These are phyloP conservation scores for Lithophane ornitopus DNA, from an alignment of 2,888 invertebrate genomes.

Conservation along the genomic window DNA sequence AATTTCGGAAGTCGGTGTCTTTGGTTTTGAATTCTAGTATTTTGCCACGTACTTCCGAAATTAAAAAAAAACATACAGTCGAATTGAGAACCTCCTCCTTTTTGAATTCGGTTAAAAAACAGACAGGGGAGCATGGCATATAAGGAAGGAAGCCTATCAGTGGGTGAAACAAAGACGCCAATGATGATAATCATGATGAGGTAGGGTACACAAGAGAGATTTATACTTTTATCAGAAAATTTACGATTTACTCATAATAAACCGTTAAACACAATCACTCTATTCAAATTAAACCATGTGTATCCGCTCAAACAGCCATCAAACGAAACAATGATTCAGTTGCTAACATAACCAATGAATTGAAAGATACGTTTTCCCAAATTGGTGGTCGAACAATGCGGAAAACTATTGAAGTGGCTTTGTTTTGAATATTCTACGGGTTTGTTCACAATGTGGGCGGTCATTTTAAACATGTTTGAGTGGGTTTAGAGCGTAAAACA, in stretches of 20 bases:
- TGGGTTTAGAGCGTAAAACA: conserved; percentile 58
- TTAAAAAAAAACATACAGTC: no score
- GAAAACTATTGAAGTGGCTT: conserved; percentile 40
- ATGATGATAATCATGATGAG: no score
- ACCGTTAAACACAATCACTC: not conserved
- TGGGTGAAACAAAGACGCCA: no score
- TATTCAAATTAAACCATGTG: conserved; percentile 2
- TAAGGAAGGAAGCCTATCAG: no score
- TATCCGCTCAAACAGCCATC: conserved; percentile 32
- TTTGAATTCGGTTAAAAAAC: no score
- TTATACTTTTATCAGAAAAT: not conserved
- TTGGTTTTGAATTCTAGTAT: no score
- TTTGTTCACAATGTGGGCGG: conserved; percentile 33
- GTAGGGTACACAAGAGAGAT: not conserved
- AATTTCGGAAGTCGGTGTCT: no score
- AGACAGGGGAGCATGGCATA: no score
- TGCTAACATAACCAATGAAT: conserved; percentile 51
- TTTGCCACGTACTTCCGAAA: no score
- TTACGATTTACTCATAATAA: not conserved
- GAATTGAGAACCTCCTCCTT: no score
- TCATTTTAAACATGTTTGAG: conserved; percentile 63
- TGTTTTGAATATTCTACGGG: conserved; percentile 51
- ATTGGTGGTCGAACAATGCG: conserved; percentile 16
- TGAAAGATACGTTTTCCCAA: conserved; percentile 48
- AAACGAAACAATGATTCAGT: conserved; percentile 29